Evolutionary conservation across 2,797 vertebrate genomes (phyloP), one percentile per base, ranked within the genome.

Genomic region (Picus viridis): DNA sequence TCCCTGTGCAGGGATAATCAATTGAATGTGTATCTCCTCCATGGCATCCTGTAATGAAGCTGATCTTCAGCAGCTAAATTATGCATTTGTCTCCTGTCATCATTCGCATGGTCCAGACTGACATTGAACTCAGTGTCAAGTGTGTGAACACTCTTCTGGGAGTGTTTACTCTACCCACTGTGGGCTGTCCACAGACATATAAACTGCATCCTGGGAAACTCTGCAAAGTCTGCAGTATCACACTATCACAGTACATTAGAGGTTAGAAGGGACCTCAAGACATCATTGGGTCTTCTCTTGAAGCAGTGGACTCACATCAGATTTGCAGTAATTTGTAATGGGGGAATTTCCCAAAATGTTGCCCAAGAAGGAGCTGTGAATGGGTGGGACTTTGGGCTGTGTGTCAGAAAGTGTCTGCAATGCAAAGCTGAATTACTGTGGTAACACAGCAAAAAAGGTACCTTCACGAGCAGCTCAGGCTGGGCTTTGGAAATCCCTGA

Each of bases 51-150:
- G 11, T 70, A 74, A 86, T 54, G 64, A 86, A 69, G 41, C 39
- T 32, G 83, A 23, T 82, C 93, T 94, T 64, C 68, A 45, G 61
- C 61, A 79, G 62, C 79, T 82, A 72, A 76, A 73, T 82, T 49
- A 79, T 24, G 23, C 20, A 43, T 81, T 83, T 88, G 39, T 57
- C 67, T 89, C 53, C 27, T 3, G 1, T 63, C 63, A 36, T 69
- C 36, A 30, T 73, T 70, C 36, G 34, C 17, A 1, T 49, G 34
- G 72, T 87, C 32, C 59, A 56, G 76, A 24, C 54, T 75, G 73
- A 41, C 39, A 59, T 5, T 3, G 22, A 79, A 67, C 34, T 92
- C 30, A 11, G 51, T 36, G 63, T 3, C 68, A n/a, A 83, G 54
- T 26, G 34, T 69, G 47, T 71, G 73, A 86, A 51, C 29, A 16